Percentiles rank a stretch among this genome's conserved stretches.
These are phyloP conservation scores for Ashinkailepas kermadecensis DNA, from an alignment of 2,888 invertebrate genomes.

Conservation along the genomic window DNA sequence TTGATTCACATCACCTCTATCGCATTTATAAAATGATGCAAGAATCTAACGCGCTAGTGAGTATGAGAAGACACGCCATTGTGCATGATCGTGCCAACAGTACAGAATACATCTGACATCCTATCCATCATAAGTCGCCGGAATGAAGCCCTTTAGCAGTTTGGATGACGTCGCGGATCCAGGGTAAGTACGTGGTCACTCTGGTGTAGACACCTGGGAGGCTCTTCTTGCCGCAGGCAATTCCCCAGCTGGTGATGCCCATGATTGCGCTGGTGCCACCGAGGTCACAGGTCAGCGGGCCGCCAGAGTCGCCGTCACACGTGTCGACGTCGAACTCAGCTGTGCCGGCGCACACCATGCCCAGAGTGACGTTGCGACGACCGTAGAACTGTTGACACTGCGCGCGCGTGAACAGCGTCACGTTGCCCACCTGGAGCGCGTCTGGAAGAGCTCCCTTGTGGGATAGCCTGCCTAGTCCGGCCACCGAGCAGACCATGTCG, in stretches of 20 bases:
- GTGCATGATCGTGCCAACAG: no score
- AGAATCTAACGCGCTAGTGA: no score
- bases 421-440: background rate
- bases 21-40: no score
- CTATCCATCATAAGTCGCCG: no score
- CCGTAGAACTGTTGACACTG: slow-evolving; percentile 5
- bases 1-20: no score
- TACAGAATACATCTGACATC: no score
- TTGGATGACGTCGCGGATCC: background rate
- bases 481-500: slow-evolving; percentile 62
- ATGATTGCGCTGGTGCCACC: background rate
- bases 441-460: background rate
- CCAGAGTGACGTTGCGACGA: background rate
- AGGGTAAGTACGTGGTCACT: background rate
- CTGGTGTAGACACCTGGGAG: background rate
- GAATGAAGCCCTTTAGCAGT: background rate
- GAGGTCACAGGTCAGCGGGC: background rate
- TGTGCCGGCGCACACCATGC: slow-evolving; percentile 9
- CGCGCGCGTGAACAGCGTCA: background rate
- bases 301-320: slow-evolving; percentile 11
- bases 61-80: no score
- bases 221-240: background rate
- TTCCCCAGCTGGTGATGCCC: slow-evolving; percentile 13
- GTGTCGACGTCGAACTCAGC: background rate
- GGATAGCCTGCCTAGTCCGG: slow-evolving; percentile 59